Evolutionary conservation across 2,113 vertebrate genomes (phyloP), one percentile per base, ranked within the genome.

Genomic region (Tachuris rubrigastra): DNA sequence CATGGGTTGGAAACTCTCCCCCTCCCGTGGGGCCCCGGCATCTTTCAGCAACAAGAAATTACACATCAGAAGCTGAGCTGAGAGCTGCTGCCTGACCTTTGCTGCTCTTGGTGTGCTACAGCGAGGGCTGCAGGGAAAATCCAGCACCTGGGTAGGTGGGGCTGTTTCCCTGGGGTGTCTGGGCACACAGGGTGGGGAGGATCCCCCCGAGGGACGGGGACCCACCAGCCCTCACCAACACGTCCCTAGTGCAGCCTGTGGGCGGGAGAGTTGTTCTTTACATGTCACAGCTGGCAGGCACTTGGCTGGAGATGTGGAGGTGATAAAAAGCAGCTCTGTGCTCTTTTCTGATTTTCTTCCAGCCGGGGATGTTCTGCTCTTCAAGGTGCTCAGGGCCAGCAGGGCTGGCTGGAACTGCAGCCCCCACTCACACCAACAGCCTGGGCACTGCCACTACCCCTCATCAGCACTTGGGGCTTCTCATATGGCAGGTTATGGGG

Each of bases 151-250:
- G 3, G 24, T 41, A 44, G 33, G 9, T 35, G 47, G 46, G 58
- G 39, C 10, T 21, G 19, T 4, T 20, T 37, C 37, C 79, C 50
- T 28, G 56, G 30, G 55, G 11, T n/a, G 33, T 67, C 33, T 3
- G 4, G 8, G 35, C 42, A 19, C 6, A 1, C 1, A 5, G 30
- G 33, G 19, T 30, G 42, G 30, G n/a, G 44, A 25, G 31, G 10
- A 24, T 17, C 17, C 28, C 0, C 3, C 71, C 12, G n/a, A 30
- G 35, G 2, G 22, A 5, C 0, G 2, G 27, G 24, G 6, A 2
- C 12, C 22, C n/a, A 15, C 18, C 69, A n/a, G 6, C 23, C 30
- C 41, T 30, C 4, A 6, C 81, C 53, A 33, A 56, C 58, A 8
- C 15, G 4, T 21, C 46, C 46, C 27, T 31, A 8, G 8, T 1